Conservation (phyloP, 2,888 invertebrate genomes). For the Scrobipalpa atriplicella region DNA sequence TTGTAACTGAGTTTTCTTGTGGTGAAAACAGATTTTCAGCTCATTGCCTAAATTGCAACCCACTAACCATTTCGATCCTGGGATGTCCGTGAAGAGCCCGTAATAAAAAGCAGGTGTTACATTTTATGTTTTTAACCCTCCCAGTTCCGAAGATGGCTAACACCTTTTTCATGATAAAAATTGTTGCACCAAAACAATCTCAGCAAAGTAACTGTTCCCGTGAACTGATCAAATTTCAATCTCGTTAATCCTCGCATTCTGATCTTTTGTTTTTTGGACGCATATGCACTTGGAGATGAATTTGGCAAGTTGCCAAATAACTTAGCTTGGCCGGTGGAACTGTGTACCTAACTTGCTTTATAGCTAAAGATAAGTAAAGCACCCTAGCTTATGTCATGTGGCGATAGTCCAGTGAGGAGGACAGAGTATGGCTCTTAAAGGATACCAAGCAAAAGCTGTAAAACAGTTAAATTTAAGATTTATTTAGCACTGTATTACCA, state of each 20-base stretch:
- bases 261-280: constrained; percentile 21
- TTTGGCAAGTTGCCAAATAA: constrained; percentile 10
- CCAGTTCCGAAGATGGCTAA: no score
- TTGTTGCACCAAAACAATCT: not conserved
- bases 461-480: no score
- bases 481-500: no score
- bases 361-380: constrained; percentile 22
- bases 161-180: no score
- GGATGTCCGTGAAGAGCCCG: no score
- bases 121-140: no score
- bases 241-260: constrained; percentile 11
- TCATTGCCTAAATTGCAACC: no score
- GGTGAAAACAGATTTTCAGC: no score
- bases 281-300: constrained; percentile 23
- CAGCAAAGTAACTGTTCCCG: not conserved
- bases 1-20: no score
- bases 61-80: no score
- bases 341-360: constrained; percentile 15
- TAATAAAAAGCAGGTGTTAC: no score
- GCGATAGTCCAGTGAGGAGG: not conserved
- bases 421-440: not conserved
- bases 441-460: no score
- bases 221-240: constrained; percentile 19
- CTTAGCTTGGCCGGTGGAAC: constrained; percentile 9
- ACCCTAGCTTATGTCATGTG: not conserved